Conservation (phyloP, 2,888 invertebrate species). For the Oligia fasciuncula region DNA sequence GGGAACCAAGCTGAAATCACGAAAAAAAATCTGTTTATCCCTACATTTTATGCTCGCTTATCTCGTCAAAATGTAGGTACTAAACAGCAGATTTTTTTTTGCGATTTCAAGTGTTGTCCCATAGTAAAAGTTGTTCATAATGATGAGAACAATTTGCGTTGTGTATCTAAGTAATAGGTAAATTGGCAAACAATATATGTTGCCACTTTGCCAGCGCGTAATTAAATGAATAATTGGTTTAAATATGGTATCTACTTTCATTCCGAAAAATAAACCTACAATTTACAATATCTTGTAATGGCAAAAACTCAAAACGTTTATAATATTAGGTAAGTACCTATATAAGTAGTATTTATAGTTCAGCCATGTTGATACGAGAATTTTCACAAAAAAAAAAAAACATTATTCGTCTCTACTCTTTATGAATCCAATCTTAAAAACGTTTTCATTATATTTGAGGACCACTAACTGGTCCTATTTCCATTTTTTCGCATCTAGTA, state of each 20-base stretch:
- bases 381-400: neutral
- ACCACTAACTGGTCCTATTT: neutral
- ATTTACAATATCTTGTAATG: neutral
- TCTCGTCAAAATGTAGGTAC: no score
- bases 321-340: neutral
- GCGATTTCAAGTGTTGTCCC: no score
- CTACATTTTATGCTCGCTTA: no score
- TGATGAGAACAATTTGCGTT: no score
- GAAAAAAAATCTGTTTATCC: no score
- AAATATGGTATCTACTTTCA: neutral
- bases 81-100: no score
- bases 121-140: no score
- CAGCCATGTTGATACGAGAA: neutral
- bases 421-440: neutral
- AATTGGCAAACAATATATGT: slow-evolving; percentile 1
- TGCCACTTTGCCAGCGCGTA: neutral
- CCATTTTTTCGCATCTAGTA: neutral
- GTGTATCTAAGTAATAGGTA: no score
- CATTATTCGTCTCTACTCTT: neutral
- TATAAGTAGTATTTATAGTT: neutral
- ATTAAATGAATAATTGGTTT: neutral
- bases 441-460: no score
- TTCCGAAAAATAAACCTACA: neutral
- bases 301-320: neutral
- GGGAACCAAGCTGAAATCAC: no score